Base-by-base conservation (phyloP, 2,797 vertebrate species). In the Anguilla marmorata region DNA sequence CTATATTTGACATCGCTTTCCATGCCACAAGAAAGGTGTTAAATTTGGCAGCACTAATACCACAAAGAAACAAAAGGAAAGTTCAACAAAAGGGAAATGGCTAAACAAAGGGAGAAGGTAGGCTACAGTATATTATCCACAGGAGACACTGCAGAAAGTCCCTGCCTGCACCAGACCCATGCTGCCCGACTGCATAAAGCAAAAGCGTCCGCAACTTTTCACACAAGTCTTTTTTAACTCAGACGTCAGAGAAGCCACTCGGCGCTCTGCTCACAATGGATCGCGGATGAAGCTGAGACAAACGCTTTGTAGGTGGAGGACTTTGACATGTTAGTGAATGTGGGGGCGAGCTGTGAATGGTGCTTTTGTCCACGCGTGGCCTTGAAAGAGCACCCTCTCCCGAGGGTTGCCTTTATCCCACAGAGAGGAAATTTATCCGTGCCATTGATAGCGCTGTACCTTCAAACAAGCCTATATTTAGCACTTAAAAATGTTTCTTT, bases 341-440 rank as follows among this genome's bases (percentile, higher is more conserved):
- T 66, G 82, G 86, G 74, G 90, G 89, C 27, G 37, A 86, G 88
- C 66, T 87, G 50, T 92, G 90, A 93, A 92, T 89, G 89, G 86
- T 86, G 85, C 84, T 86, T 90, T 91, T 93, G 91, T 93, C 24
- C 74, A 89, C 33, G 87, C 85, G 72, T 89, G 87, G 80, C 90
- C 89, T 92, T 87, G 84, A 93, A 89, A 89, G 89, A 91, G 80
- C 89, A 90, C 86, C 89, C 90, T 80, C 90, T 90, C 56, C 76
- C 87, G 87, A 90, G 90, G 89, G 90, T 89, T 88, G 88, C 88
- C 72, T 74, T 91, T 80, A 87, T 85, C 86, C 69, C 86, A 86
- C 54, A 85, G 66, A 89, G 84, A 89, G 86, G 87, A 87, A 91
- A 82, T 48, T 88, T 91, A 91, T 76, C 41, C 82, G 58, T 88